Evolutionary conservation across 2,797 vertebrate genomes (phyloP).

Genomic region (Darevskia nairensis): DNA sequence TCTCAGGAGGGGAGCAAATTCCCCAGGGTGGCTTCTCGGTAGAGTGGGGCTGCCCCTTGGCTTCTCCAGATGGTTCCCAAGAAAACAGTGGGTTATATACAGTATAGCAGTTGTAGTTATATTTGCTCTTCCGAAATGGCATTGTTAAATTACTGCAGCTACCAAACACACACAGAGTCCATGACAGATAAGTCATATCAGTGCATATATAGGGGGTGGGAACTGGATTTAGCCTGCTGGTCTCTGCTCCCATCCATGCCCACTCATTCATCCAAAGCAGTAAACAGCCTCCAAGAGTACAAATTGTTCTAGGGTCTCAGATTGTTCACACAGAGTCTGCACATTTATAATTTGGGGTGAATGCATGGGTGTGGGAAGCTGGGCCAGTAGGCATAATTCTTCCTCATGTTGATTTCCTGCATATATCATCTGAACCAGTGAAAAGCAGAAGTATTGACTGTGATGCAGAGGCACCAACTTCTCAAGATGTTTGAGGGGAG

Average conservation of each 20-base stretch:
- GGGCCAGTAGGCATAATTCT: background rate
- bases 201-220: background rate
- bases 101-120: background rate
- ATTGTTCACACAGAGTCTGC: background rate
- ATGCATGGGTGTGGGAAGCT: background rate
- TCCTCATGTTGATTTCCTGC: background rate
- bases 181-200: background rate
- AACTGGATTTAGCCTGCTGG: background rate
- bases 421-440: background rate
- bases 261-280: background rate
- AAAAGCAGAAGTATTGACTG: background rate
- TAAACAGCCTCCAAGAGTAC: background rate
- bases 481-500: background rate
- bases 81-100: background rate
- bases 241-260: background rate
- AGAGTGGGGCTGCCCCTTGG: background rate
- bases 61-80: background rate
- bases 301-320: background rate
- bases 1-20: background rate
- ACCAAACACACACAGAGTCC: background rate
- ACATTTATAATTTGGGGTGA: background rate
- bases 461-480: background rate
- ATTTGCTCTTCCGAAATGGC: background rate
- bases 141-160: background rate
- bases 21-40: background rate